phyloP scores from a whole-genome alignment of 2,113 vertebrate species.

The Hydropotes inermis region DNA sequence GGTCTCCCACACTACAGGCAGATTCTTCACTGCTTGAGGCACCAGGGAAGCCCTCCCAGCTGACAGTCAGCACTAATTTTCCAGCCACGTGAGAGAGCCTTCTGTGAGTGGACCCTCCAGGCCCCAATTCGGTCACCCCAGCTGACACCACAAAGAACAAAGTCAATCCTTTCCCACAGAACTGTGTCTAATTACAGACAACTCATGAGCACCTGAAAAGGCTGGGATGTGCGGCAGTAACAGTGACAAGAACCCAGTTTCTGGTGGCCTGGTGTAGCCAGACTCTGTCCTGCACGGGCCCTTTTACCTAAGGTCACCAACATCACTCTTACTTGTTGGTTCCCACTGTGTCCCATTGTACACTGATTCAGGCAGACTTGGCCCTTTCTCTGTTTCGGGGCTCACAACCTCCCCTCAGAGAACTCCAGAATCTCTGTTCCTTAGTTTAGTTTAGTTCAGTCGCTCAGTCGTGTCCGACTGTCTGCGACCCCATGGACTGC shows the following conservation, averaged over 20 bases:
- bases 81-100: background rate
- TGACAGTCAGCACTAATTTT: background rate
- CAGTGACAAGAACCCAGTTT: background rate
- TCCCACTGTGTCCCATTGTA: background rate
- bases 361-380: background rate
- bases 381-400: background rate
- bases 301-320: background rate
- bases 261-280: background rate
- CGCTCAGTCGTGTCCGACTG: rapidly evolving
- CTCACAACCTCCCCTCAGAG: background rate
- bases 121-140: no score
- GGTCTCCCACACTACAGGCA: rapidly evolving
- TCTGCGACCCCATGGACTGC: background rate
- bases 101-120: background rate
- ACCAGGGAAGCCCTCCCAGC: background rate
- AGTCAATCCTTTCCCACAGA: background rate
- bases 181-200: background rate
- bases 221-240: background rate
- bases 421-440: background rate
- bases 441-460: background rate
- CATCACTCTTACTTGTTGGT: no score
- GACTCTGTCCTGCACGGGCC: background rate
- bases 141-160: background rate
- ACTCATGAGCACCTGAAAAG: no score
- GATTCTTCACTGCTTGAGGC: background rate